Percentiles rank a stretch among this genome's conserved stretches.
Evolutionary conservation across 1,140 invertebrate genomes (phyloP).

Genomic region (Papilio helenus): DNA sequence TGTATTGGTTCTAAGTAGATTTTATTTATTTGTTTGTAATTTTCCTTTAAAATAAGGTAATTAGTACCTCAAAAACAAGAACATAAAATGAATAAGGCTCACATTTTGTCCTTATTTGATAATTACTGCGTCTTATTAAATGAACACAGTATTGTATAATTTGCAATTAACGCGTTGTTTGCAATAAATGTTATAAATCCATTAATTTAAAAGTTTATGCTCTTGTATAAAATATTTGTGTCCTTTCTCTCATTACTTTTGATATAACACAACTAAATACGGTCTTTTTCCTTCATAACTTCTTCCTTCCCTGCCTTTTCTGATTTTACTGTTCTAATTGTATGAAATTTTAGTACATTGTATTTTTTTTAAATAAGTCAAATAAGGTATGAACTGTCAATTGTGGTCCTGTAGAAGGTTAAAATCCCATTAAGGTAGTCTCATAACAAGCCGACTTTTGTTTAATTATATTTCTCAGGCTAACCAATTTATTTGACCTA

Average conservation of each 20-base stretch:
- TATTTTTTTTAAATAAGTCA: neutral
- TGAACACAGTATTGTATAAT: neutral
- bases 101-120: conserved; percentile 9
- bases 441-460: neutral
- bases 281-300: neutral
- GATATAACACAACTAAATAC: neutral
- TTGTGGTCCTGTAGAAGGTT: neutral
- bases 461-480: neutral
- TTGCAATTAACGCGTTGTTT: neutral
- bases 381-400: neutral
- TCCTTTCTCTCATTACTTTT: neutral
- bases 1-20: too few relatives aligned
- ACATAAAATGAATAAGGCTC: conserved; percentile 7
- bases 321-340: too few relatives aligned
- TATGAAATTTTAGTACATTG: too few relatives aligned
- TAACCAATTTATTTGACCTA: neutral
- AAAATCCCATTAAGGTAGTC: neutral
- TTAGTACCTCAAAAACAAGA: neutral
- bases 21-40: too few relatives aligned
- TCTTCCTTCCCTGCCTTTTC: too few relatives aligned
- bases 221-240: neutral
- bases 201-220: neutral
- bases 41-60: neutral
- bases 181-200: neutral
- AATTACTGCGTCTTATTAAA: neutral